A percentile compares a stretch with the other conserved stretches of the same genome.
phyloP scores from a whole-genome alignment of 2,797 vertebrate species.

The Sciaenops ocellatus region DNA sequence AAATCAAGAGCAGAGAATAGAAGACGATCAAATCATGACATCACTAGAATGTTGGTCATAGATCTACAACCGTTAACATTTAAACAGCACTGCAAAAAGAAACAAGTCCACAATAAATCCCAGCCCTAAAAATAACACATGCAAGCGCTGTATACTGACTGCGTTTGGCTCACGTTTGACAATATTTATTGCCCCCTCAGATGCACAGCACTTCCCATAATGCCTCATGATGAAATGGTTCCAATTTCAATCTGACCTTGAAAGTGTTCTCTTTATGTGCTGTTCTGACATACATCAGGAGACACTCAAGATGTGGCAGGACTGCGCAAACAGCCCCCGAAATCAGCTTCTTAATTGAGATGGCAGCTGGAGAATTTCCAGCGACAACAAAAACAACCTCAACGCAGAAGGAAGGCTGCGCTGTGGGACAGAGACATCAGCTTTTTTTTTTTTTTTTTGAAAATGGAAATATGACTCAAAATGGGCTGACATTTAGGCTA shows the following conservation, averaged over 20 bases:
- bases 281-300: conserved; percentile 57
- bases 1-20: neutral
- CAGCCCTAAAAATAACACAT: conserved; percentile 54
- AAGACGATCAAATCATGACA: conserved; percentile 9
- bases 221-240: conserved; percentile 76
- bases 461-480: conserved; percentile 72
- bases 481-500: conserved; percentile 61
- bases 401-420: conserved; percentile 17
- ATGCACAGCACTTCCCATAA: conserved; percentile 67
- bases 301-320: conserved; percentile 56
- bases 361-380: conserved; percentile 61
- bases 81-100: conserved; percentile 37
- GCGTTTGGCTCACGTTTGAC: conserved; percentile 58
- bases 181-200: conserved; percentile 74
- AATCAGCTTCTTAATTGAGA: conserved; percentile 67
- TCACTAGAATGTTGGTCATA: neutral
- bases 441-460: conserved; percentile 13
- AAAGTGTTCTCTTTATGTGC: conserved; percentile 51
- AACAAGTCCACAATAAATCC: conserved; percentile 55
- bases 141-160: conserved; percentile 43
- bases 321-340: conserved; percentile 38
- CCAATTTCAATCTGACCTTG: conserved; percentile 81
- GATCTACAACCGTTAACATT: conserved; percentile 39
- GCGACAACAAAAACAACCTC: conserved; percentile 50
- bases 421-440: conserved; percentile 36